Conservation (phyloP, 2,888 invertebrate species). For the Drosophila glabriapex region DNA sequence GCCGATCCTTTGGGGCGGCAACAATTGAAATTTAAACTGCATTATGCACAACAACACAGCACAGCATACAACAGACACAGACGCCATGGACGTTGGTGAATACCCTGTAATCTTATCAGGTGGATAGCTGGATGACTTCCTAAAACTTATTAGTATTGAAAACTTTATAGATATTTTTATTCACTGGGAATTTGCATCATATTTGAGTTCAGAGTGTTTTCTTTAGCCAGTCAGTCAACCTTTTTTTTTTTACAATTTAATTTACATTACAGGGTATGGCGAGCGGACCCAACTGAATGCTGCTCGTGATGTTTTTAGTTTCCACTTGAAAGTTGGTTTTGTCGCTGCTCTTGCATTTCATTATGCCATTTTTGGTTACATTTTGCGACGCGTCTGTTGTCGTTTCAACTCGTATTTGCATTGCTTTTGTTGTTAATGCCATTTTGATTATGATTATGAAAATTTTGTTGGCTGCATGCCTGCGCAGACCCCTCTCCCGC, state of each 20-base stretch:
- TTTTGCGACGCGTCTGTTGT: constrained; percentile 73
- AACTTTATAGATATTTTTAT: neutral
- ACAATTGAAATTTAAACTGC: constrained; percentile 81
- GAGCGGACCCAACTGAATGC: neutral
- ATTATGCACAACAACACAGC: constrained; percentile 68
- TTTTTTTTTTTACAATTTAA: neutral
- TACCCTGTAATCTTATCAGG: constrained; percentile 13
- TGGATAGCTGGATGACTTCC: neutral
- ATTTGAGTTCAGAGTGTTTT: neutral
- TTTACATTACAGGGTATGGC: constrained; percentile 5
- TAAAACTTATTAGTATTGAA: neutral
- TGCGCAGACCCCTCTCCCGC: neutral
- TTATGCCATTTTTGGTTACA: constrained; percentile 78
- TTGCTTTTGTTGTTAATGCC: constrained; percentile 81
- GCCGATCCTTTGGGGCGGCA: constrained; percentile 54
- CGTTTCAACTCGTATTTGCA: constrained; percentile 73
- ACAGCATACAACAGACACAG: constrained; percentile 30
- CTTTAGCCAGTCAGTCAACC: neutral
- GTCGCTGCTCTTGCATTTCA: constrained; percentile 68
- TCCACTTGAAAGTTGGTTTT: constrained; percentile 48
- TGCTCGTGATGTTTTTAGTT: constrained; percentile 23
- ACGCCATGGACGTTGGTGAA: constrained; percentile 34
- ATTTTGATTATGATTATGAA: constrained; percentile 82
- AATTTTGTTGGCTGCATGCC: constrained; percentile 69
- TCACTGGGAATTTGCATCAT: neutral